Percentiles rank a stretch among this genome's conserved stretches.
phyloP scores from a whole-genome alignment of 64 coral and sea anemone species.

The Actinia tenebrosa region DNA sequence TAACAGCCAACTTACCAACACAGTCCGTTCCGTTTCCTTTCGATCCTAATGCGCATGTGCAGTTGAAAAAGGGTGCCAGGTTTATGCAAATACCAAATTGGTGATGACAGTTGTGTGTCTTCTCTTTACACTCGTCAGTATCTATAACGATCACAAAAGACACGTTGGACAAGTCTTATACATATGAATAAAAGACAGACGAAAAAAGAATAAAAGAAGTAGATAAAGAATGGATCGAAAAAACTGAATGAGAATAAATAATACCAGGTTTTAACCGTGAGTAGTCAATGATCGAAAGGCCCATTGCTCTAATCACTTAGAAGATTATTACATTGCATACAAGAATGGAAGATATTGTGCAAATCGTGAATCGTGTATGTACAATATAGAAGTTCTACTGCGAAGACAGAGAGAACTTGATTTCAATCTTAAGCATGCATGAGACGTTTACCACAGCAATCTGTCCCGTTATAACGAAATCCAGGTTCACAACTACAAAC shows the following conservation, averaged over 20 bases:
- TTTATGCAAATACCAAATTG: constrained; percentile 71
- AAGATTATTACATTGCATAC: too few relatives aligned
- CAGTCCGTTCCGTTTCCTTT: constrained; percentile 85
- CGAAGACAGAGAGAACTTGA: too few relatives aligned
- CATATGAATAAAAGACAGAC: background rate
- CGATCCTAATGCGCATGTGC: constrained; percentile 66
- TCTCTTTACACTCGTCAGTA: constrained; percentile 69
- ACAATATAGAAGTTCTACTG: too few relatives aligned
- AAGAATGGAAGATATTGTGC: too few relatives aligned
- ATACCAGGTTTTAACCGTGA: background rate
- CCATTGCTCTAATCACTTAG: too few relatives aligned
- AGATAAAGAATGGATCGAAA: too few relatives aligned
- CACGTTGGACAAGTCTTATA: too few relatives aligned
- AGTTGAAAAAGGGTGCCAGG: constrained; percentile 42
- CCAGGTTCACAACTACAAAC: constrained; percentile 64
- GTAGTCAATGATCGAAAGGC: background rate
- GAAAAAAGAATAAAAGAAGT: background rate
- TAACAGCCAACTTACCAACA: constrained; percentile 31
- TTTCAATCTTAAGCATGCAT: too few relatives aligned
- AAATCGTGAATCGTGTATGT: too few relatives aligned
- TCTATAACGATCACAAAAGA: constrained; percentile 21
- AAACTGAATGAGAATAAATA: too few relatives aligned
- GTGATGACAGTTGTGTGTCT: constrained; percentile 60
- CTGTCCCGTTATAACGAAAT: constrained; percentile 62
- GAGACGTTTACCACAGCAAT: constrained; percentile 61